Evolutionary conservation across 2,797 vertebrate species (phyloP).

Genomic region (Sebastes goodei): DNA sequence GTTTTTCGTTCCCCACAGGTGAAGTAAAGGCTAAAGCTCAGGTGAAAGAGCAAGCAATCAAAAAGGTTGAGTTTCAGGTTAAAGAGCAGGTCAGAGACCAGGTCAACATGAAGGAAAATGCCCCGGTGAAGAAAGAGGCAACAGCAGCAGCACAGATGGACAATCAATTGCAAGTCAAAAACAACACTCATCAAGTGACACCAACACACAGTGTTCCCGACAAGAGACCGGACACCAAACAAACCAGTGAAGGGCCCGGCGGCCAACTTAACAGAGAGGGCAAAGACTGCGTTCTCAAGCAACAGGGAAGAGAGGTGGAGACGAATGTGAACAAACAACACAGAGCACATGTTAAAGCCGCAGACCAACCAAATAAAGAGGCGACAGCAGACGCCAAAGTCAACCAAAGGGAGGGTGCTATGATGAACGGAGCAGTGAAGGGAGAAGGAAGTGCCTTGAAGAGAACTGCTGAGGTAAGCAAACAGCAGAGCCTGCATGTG

Average conservation of each 20-base stretch:
- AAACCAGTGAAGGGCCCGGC: slow-evolving; percentile 18
- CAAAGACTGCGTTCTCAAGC: slow-evolving; percentile 23
- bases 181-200: slow-evolving; percentile 24
- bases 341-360: slow-evolving; percentile 30
- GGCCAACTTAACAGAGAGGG: slow-evolving; percentile 17
- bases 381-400: slow-evolving; percentile 28
- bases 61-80: slow-evolving; percentile 65
- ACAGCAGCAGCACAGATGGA: slow-evolving; percentile 32
- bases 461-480: slow-evolving; percentile 53
- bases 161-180: slow-evolving; percentile 38
- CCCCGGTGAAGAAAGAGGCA: slow-evolving; percentile 40
- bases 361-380: slow-evolving; percentile 52
- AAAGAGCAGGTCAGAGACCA: slow-evolving; percentile 60
- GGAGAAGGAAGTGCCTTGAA: slow-evolving; percentile 38
- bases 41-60: slow-evolving; percentile 50
- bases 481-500: slow-evolving; percentile 34
- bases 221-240: slow-evolving; percentile 33
- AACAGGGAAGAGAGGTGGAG: slow-evolving; percentile 37
- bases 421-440: slow-evolving; percentile 61
- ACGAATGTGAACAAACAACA: slow-evolving; percentile 52
- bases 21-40: slow-evolving; percentile 62
- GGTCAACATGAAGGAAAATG: slow-evolving; percentile 31
- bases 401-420: slow-evolving; percentile 21
- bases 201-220: slow-evolving; percentile 31
- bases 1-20: slow-evolving; percentile 69